Evolutionary conservation across 1,140 invertebrate species (phyloP), one percentile per base, ranked within the genome.

Genomic region (Bombyx mandarina): DNA sequence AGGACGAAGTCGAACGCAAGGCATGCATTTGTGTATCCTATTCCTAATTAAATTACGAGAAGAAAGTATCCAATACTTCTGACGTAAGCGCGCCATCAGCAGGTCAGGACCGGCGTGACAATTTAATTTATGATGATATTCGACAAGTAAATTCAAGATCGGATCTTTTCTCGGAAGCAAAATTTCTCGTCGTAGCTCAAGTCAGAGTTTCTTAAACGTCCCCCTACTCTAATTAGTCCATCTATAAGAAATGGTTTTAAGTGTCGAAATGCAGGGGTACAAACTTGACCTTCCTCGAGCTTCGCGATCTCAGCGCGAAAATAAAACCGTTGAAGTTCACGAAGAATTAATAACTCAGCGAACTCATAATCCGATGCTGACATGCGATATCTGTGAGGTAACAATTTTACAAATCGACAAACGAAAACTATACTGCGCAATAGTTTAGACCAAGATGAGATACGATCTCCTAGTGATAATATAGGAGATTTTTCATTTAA

Each of bases 41-140:
- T 50, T 7, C 10, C 67, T 48, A 35, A 69, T 50, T 26, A 66
- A 44, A 9, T 35, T 26, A 7, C 67, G 43, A 43, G 64, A 64
- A 12, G 59, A 47, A 8, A 69, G 12, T 8, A 69, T 66, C 67
- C 67, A 66, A 51, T 56, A 62, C 7, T 49, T 52, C n/a, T 63
- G 61, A 5, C 67, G 49, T 9, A 69, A 46, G 3, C 66, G 12
- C n/a, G 61, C 63, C 49, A 64, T 60, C 8, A 64, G 46, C 8
- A 58, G 18, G 6, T 58, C 35, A 8, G 61, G 56, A 18, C 67
- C 67, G 45, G 57, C 56, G 45, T 69, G 67, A 54, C 50, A 55
- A 54, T 63, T 52, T 8, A 12, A 12, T 1, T 12, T 7, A 45
- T 63, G 61, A 48, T 63, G 60, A 46, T 54, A 49, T 35, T 67